These are phyloP conservation scores for Gopherus evgoodei DNA, from an alignment of 2,113 vertebrate species.

Conservation along the genomic window DNA sequence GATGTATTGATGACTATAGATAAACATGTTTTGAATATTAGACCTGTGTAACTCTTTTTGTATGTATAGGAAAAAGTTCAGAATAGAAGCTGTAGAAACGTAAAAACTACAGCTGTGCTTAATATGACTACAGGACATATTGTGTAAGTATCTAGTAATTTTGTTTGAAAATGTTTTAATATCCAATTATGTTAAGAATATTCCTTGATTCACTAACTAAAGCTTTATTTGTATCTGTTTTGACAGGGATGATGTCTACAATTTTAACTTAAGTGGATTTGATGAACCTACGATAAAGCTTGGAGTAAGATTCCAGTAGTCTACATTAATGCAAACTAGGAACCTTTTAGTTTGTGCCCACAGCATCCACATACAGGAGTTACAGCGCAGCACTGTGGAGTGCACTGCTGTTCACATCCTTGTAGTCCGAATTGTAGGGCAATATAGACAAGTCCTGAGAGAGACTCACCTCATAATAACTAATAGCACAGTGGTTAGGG, in stretches of 20 bases:
- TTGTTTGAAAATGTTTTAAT: slow-evolving; percentile 7
- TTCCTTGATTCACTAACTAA: background rate
- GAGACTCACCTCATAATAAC: background rate
- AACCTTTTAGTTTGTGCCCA: background rate
- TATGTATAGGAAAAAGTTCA: slow-evolving; percentile 67
- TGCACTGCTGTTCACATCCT: background rate
- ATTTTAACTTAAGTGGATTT: slow-evolving; percentile 75
- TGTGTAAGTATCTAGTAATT: slow-evolving; percentile 70
- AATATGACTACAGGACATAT: slow-evolving; percentile 51
- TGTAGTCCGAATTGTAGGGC: background rate
- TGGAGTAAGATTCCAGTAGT: slow-evolving; percentile 75
- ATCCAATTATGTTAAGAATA: background rate
- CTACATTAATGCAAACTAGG: background rate
- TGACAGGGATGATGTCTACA: slow-evolving; percentile 82
- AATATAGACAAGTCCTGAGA: background rate
- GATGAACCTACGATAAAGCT: slow-evolving; percentile 84
- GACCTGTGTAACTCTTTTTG: background rate
- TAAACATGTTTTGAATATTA: background rate
- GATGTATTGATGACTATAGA: background rate
- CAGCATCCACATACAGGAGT: background rate
- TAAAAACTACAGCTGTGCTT: slow-evolving; percentile 65
- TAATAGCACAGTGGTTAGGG: background rate
- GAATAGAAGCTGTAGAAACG: slow-evolving; percentile 62
- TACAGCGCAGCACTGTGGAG: background rate
- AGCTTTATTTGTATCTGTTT: slow-evolving; percentile 46